Evolutionary conservation across 2,113 vertebrate species (phyloP), one percentile per base, ranked within the genome.

Genomic region (Symphodus melops): DNA sequence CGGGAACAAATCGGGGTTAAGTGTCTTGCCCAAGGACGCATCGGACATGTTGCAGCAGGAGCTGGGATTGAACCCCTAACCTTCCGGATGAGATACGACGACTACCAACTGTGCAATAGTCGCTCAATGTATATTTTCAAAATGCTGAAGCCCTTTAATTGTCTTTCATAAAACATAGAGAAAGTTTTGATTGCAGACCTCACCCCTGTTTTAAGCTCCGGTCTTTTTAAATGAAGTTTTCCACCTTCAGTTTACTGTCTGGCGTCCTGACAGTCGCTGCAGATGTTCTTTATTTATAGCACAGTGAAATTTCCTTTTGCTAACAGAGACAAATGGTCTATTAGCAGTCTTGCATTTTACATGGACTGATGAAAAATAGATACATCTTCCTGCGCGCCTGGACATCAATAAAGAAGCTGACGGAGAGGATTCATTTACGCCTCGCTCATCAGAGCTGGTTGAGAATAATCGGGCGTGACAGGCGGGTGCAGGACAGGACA

Each of bases 321-420:
- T 87, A 90, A 90, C 82, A 81, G 71, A 88, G 88, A 91, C 78
- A 81, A 89, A 83, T 90, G 77, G 72, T 65, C 89, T 84, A 85
- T 91, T 92, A 94, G 82, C 58, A 9, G 67, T 82, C 73, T 52
- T 92, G 82, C 78, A 92, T 92, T 89, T 92, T 90, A 87, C 87
- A 92, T 89, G 84, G 90, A 70, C 81, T 88, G 86, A 92, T 94
- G 81, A 91, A 91, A 92, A 85, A 91, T 88, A 87, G 81, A 93
- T 87, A 83, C 78, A 82, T 91, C 82, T 77, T 77, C 57, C 57
- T 73, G 69, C 37, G 58, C 41, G 56, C 62, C 68, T 57, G 28
- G 69, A 84, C 80, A 88, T 92, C 91, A 90, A 89, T 92, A 92
- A 72, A 86, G 87, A 77, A 68, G 75, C 78, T 79, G 81, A 82